Percentiles rank a stretch among this genome's conserved stretches.
Conservation (phyloP, 2,113 vertebrate genomes). For the Rhinoderma darwinii region DNA sequence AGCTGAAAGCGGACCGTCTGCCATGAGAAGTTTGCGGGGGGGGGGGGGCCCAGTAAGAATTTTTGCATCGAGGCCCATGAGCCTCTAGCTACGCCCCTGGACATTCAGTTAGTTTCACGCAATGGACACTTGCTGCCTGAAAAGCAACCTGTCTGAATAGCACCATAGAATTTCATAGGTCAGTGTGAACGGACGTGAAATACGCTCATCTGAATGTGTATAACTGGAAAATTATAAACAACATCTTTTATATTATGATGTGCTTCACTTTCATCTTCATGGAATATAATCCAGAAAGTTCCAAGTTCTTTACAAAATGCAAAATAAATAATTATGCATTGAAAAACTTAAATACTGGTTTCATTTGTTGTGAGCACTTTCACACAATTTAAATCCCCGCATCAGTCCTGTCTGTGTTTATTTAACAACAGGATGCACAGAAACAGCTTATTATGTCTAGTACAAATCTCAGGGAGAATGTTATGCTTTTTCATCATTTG, state of each 20-base stretch:
- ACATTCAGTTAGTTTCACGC: too few species aligned
- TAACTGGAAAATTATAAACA: too few species aligned
- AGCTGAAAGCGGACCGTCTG: too few species aligned
- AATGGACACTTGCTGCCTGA: too few species aligned
- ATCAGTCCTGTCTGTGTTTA: conserved; percentile 5
- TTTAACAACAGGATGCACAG: conserved; percentile 12
- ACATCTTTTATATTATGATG: neutral
- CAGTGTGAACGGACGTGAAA: too few species aligned
- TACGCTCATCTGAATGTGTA: too few species aligned
- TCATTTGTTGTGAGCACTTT: neutral
- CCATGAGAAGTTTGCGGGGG: too few species aligned
- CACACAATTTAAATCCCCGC: neutral
- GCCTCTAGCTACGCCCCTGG: too few species aligned
- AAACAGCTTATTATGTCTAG: neutral
- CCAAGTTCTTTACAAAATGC: neutral
- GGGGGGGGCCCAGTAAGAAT: too few species aligned
- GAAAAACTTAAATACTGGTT: neutral
- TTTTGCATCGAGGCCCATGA: too few species aligned
- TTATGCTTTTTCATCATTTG: conserved; percentile 2
- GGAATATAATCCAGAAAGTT: neutral
- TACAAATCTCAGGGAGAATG: neutral
- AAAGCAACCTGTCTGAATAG: too few species aligned
- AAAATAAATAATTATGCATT: neutral
- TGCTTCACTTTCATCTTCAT: neutral
- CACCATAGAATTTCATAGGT: too few species aligned